Evolutionary conservation across 2,113 vertebrate genomes (phyloP).

Genomic region (Orycteropus afer): DNA sequence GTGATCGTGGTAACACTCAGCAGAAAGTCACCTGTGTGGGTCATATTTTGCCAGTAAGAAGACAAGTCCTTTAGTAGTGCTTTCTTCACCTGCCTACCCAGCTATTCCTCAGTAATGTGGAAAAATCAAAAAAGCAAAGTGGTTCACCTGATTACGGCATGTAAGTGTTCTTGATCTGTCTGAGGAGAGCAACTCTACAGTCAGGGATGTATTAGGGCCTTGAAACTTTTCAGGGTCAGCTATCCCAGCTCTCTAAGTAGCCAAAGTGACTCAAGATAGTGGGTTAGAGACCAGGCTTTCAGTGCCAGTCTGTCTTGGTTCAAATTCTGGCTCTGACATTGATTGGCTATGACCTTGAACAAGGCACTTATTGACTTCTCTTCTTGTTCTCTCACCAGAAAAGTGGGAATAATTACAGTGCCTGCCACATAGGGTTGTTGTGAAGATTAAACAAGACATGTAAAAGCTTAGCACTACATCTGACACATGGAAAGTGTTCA

Average conservation of each 20-base stretch:
- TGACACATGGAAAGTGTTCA: neutral
- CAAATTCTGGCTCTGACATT: constrained; percentile 2
- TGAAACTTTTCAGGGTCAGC: neutral
- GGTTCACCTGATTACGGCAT: constrained; percentile 4
- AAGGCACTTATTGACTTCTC: neutral
- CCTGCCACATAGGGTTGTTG: neutral
- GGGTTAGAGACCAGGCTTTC: neutral
- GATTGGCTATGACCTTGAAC: neutral
- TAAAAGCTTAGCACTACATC: neutral
- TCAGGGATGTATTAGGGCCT: neutral
- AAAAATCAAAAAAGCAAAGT: constrained; percentile 1
- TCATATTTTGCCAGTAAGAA: constrained; percentile 5
- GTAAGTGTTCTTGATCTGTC: neutral
- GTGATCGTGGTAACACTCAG: neutral
- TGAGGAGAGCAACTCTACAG: neutral
- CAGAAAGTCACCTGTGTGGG: neutral
- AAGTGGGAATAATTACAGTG: neutral
- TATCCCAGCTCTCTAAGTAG: neutral
- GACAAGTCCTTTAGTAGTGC: neutral
- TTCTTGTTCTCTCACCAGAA: neutral
- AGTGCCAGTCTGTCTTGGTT: neutral
- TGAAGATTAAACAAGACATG: constrained; percentile 13
- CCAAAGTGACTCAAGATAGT: neutral
- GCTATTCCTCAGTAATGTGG: neutral
- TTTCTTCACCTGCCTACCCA: constrained; percentile 33